phyloP scores from a whole-genome alignment of 2,797 vertebrate genomes.

The Helostoma temminkii region DNA sequence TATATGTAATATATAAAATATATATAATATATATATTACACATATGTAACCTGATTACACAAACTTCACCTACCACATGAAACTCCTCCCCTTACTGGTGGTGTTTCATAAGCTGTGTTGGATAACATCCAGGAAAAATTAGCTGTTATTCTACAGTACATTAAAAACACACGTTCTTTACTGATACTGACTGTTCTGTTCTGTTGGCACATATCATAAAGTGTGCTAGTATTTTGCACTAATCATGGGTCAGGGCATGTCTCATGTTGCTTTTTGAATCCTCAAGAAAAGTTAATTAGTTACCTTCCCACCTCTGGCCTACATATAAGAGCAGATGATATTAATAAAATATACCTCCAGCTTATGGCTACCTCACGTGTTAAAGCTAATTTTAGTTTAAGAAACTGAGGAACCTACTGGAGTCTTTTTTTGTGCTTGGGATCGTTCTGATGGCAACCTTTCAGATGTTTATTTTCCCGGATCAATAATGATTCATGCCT shows the following conservation, averaged over 20 bases:
- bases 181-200: slow-evolving; percentile 31
- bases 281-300: slow-evolving; percentile 8
- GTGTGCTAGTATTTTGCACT: slow-evolving; percentile 18
- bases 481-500: slow-evolving; percentile 68
- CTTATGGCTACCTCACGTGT: neutral
- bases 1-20: no score
- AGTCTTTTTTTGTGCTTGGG: neutral
- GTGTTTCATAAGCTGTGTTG: slow-evolving; percentile 62
- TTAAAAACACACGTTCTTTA: no score
- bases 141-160: neutral
- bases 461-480: slow-evolving; percentile 11
- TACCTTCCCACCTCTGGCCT: slow-evolving; percentile 19
- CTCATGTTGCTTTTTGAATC: slow-evolving; percentile 48
- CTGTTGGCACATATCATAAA: slow-evolving; percentile 18
- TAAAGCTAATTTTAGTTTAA: neutral
- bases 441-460: neutral
- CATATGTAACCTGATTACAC: no score
- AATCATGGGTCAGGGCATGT: slow-evolving; percentile 12
- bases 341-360: neutral
- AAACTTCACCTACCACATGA: no score
- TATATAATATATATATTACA: no score
- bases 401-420: neutral
- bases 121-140: slow-evolving; percentile 35
- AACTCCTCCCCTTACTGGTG: neutral
- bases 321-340: slow-evolving; percentile 7